Evolutionary conservation across 2,888 invertebrate species (phyloP).

Genomic region (Aphodius sticticus): DNA sequence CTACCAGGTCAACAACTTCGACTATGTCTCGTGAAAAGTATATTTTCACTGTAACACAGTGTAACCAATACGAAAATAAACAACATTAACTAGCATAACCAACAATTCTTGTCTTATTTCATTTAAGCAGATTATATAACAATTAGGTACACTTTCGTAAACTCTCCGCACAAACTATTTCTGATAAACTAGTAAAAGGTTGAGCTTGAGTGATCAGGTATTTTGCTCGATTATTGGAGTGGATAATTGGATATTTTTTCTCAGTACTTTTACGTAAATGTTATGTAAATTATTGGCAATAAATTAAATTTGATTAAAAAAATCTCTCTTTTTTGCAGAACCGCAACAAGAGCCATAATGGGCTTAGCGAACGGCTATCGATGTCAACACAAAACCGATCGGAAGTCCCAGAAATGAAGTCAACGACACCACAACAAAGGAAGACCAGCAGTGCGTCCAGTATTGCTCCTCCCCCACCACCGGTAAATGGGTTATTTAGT

Average conservation of each 20-base stretch:
- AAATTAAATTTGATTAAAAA: background rate
- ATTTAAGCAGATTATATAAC: background rate
- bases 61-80: background rate
- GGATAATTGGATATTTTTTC: background rate
- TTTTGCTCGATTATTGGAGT: background rate
- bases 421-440: constrained; percentile 48
- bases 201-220: background rate
- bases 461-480: constrained; percentile 32
- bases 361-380: constrained; percentile 51
- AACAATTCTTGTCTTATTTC: background rate
- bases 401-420: constrained; percentile 49
- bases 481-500: constrained; percentile 29
- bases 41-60: too few relatives aligned
- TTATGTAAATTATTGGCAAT: background rate
- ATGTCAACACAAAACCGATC: constrained; percentile 43
- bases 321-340: constrained; percentile 50
- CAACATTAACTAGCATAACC: background rate
- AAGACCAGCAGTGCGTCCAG: constrained; percentile 49
- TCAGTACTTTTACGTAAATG: background rate
- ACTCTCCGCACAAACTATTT: background rate
- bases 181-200: background rate
- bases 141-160: background rate
- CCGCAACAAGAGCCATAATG: constrained; percentile 52
- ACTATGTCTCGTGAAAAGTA: too few relatives aligned
- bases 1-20: too few relatives aligned